A percentile compares a stretch with the other conserved stretches of the same genome.
These are phyloP conservation scores for Subacronicta megacephala DNA, from an alignment of 2,888 invertebrate genomes.

Conservation along the genomic window DNA sequence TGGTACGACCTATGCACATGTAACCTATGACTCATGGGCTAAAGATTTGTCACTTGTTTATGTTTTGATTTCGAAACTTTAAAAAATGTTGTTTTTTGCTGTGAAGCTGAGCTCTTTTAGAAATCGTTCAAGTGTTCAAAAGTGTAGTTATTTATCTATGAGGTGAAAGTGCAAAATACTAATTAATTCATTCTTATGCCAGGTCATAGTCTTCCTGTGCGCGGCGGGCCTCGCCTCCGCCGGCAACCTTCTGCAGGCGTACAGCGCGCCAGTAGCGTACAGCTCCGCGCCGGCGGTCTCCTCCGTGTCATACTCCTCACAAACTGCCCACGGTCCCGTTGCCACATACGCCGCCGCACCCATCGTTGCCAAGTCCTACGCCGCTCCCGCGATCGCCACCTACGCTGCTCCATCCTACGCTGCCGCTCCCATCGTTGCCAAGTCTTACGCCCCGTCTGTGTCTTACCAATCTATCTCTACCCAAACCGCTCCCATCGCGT, in stretches of 20 bases:
- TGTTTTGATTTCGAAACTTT: neutral
- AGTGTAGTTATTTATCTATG: neutral
- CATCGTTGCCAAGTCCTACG: conserved; percentile 59
- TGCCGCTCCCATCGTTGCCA: conserved; percentile 54
- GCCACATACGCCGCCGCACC: conserved; percentile 59
- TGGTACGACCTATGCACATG: neutral
- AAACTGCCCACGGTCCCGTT: conserved; percentile 56
- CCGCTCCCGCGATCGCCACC: conserved; percentile 82
- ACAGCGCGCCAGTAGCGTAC: conserved; percentile 76
- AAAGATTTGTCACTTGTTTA: neutral
- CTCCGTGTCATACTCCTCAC: conserved; percentile 47
- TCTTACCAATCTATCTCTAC: conserved; percentile 62
- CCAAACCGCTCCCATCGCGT: conserved; percentile 71
- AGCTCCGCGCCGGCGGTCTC: conserved; percentile 75
- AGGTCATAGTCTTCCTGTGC: conserved; percentile 89
- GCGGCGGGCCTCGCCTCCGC: conserved; percentile 90
- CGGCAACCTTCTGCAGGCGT: conserved; percentile 86
- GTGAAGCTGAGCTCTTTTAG: too few relatives aligned
- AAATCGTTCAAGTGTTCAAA: too few relatives aligned
- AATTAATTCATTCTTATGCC: neutral
- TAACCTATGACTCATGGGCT: conserved; percentile 5
- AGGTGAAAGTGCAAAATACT: neutral
- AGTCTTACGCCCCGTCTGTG: conserved; percentile 57
- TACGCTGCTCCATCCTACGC: conserved; percentile 50
- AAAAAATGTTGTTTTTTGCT: neutral